phyloP scores from a whole-genome alignment of 2,797 vertebrate genomes.

The Cyprinodon diabolis region DNA sequence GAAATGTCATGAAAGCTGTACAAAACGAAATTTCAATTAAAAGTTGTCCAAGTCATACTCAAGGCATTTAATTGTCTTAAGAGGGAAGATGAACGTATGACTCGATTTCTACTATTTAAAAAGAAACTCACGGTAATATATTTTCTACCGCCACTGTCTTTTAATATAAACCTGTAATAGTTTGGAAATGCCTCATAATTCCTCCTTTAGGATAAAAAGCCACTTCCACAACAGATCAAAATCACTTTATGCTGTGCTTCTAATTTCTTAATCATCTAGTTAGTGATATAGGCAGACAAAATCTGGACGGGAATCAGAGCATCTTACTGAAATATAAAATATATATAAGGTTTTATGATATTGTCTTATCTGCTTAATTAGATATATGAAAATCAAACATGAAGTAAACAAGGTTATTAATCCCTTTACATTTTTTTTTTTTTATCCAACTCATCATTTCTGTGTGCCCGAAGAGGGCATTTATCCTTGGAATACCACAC shows the following conservation, averaged over 20 bases:
- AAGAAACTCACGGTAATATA: not conserved
- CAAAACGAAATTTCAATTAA: too few species aligned
- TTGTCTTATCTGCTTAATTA: not conserved
- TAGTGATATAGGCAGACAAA: not conserved
- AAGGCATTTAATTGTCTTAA: not conserved
- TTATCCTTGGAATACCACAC: not conserved
- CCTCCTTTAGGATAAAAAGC: not conserved
- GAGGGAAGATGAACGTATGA: not conserved
- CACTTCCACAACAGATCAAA: not conserved
- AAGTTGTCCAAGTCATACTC: too few species aligned
- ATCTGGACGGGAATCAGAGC: not conserved
- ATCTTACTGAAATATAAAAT: not conserved
- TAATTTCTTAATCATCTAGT: not conserved
- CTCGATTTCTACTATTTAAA: not conserved
- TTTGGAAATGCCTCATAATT: not conserved
- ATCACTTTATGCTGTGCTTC: not conserved
- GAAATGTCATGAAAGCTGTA: too few species aligned
- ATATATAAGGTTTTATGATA: not conserved
- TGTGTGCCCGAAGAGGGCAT: not conserved
- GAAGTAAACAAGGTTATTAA: too few species aligned
- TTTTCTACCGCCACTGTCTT: not conserved
- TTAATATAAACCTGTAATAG: not conserved
- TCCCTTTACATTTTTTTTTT: too few species aligned
- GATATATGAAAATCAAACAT: too few species aligned
- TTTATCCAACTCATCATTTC: too few species aligned